Conservation (phyloP, 2,888 invertebrate genomes). For the Pristionchus mayeri region DNA sequence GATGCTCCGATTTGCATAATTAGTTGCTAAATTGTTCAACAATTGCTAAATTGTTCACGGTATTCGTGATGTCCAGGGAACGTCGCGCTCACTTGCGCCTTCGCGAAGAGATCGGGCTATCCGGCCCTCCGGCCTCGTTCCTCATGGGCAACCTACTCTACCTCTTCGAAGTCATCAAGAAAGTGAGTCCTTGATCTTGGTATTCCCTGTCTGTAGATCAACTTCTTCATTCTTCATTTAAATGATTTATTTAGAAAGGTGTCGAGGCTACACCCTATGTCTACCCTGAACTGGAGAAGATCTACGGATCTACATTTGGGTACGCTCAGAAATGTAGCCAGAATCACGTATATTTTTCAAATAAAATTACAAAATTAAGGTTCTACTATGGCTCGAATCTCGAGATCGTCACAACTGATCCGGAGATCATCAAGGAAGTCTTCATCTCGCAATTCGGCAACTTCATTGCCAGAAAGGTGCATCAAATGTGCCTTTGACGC, state of each 20-base stretch:
- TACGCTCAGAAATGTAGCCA: background rate
- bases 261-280: background rate
- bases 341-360: background rate
- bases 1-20: too few relatives aligned
- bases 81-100: background rate
- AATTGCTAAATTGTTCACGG: background rate
- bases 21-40: too few relatives aligned
- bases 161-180: constrained; percentile 24
- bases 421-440: constrained; percentile 65
- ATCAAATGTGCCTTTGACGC: too few relatives aligned
- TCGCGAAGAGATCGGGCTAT: constrained; percentile 23
- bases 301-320: constrained; percentile 19
- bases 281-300: constrained; percentile 3
- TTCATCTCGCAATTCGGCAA: constrained; percentile 70
- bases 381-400: constrained; percentile 62
- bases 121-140: constrained; percentile 27
- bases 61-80: background rate
- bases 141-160: constrained; percentile 19
- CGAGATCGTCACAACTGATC: constrained; percentile 60
- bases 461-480: constrained; percentile 64
- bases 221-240: background rate
- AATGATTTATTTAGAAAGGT: constrained; percentile 2
- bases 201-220: background rate
- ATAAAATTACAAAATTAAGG: constrained; percentile 40
- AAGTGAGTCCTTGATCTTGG: background rate